These are phyloP conservation scores for Anseranas semipalmata DNA, from an alignment of 2,113 vertebrate genomes.

Conservation along the genomic window DNA sequence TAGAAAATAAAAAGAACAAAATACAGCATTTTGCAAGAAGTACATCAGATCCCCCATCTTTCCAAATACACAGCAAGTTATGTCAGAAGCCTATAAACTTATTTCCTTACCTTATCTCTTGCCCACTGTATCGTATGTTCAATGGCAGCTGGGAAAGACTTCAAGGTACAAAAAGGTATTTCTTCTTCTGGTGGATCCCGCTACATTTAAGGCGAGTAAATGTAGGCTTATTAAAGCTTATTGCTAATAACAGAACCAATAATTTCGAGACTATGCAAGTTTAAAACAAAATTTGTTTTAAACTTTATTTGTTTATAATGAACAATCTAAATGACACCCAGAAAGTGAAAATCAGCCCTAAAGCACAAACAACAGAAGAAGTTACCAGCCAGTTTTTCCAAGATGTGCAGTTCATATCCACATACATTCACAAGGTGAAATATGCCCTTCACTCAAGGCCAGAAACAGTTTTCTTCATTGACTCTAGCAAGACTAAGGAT, in stretches of 20 bases:
- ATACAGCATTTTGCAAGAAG: neutral
- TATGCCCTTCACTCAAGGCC: neutral
- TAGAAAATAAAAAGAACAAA: conserved; percentile 68
- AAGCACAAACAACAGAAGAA: neutral
- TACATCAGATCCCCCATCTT: neutral
- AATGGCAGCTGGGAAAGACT: conserved; percentile 96
- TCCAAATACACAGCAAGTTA: neutral
- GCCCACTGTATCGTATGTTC: conserved; percentile 99
- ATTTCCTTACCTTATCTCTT: conserved; percentile 90
- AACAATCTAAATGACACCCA: neutral
- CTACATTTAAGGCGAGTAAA: conserved; percentile 69
- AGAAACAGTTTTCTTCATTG: neutral
- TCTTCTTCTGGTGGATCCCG: conserved; percentile 97
- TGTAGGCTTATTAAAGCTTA: neutral
- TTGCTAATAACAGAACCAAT: neutral
- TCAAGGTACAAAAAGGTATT: conserved; percentile 98
- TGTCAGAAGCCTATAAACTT: neutral
- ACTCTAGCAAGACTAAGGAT: neutral
- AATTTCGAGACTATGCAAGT: neutral
- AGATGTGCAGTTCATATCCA: neutral
- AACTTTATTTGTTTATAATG: neutral
- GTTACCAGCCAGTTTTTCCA: neutral
- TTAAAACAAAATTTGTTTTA: neutral
- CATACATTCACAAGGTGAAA: neutral
- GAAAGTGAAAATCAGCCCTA: neutral